Evolutionary conservation across 2,888 invertebrate species (phyloP), one percentile per base, ranked within the genome.

Genomic region (Cataglyphis livida): DNA sequence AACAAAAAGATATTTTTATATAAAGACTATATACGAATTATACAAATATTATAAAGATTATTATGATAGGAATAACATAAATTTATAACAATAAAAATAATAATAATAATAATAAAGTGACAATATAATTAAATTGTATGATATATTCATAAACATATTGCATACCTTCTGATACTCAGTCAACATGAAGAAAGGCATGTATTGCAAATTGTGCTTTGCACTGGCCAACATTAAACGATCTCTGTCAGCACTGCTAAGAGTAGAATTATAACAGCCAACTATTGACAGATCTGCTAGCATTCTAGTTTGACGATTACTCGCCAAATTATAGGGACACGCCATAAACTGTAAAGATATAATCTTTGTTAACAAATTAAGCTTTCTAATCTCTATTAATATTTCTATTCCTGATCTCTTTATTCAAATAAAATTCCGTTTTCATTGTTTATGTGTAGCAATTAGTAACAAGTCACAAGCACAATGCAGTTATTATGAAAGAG

Each of bases 181-280:
- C 87, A 99, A 96, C 87, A 99, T 99, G 95, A 99, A 99, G 95
- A 98, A 99, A 76, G 99, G 98, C 98, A 99, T 98, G 70, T 97
- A 97, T 85, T 98, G 97, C 82, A 99, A 96, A 95, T 99, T 99
- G 89, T 97, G 96, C 95, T 99, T 99, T 76, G 99, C 99, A 93
- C 99, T 99, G 51, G 98, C 98, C 87, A 99, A 95, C 96, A 99
- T 97, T 68, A 99, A 97, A 76, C 97, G 95, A 93, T 98, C 98
- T 54, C 98, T 96, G 92, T 98, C 98, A 15, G 96, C 95, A 71
- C 96, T 95, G 71, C 97, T 96, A 95, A 98, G 96, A 70, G 97
- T 97, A 90, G 96, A 97, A 93, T 99, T 98, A 95, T 99, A 99
- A 95, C 99, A 99, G 82, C 98, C 98, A 54, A 99, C 97, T 71